Base-by-base conservation (phyloP, 1,140 invertebrate genomes). In the Augochlora pura region DNA sequence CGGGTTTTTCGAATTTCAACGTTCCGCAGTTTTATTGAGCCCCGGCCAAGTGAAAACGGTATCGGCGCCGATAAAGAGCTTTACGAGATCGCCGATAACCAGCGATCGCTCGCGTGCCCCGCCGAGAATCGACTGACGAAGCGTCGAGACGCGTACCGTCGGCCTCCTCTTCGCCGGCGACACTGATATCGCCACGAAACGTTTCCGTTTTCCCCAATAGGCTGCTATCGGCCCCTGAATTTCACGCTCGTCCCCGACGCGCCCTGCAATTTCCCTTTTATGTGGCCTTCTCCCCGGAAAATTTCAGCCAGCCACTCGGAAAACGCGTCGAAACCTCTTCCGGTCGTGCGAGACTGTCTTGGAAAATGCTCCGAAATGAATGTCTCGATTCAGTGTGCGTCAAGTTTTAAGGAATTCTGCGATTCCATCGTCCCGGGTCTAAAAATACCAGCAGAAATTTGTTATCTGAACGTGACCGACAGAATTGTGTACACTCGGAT, bases 1-100 rank as follows among this genome's bases (percentile, higher is more conserved):
- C 25, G 27, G 14, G 57, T 77, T 78, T 78, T 38, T 72, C 21
- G 25, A 64, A 78, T 79, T 67, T 63, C 62, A 52, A 67, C 63
- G 27, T n/a, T 57, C 52, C 32, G 54, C 69, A 18, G 46, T 71
- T 69, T 72, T 78, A 78, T 78, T 49, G 68, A 10, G 49, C 18
- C 46, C 16, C 27, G n/a, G 16, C 46, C 64, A 52, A 68, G 78
- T 63, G 65, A 63, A 80, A 80, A 76, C 59, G 78, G 66, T 80
- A 76, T 76, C 78, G 59, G 59, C 32, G 32, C 12, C 65, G 78
- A 80, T 80, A 80, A 80, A 68, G 73, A 76, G 70, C 78, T 80
- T 68, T 49, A 64, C 73, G 65, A 39, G 72, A 76, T 80, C 78
- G 49, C 14, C 46, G 78, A 80, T 80, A 80, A 80, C 65, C 71